A percentile compares a stretch with the other conserved stretches of the same genome.
Conservation (phyloP, 2,797 vertebrate genomes). For the Rhinella marina region DNA sequence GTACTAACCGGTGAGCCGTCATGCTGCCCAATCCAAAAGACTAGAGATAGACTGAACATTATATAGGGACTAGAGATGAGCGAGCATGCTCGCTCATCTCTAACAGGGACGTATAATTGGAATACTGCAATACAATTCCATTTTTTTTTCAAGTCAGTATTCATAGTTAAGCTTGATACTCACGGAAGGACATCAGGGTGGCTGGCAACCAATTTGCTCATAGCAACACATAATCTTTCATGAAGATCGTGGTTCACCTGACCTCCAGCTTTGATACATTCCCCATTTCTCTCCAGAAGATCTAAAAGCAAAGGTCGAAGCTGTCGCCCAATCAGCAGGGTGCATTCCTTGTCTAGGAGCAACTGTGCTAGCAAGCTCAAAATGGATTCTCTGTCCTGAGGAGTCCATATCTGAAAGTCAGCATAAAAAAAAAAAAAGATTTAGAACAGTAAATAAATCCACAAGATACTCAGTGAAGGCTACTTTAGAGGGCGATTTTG, state of each 20-base stretch:
- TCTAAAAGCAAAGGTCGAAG: conserved; percentile 89
- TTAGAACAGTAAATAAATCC: no score
- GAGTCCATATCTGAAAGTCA: conserved; percentile 84
- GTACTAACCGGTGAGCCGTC: no score
- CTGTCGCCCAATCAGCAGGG: conserved; percentile 85
- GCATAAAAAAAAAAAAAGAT: background rate
- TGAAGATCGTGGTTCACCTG: conserved; percentile 91
- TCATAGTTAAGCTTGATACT: conserved; percentile 68
- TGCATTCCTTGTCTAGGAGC: conserved; percentile 91
- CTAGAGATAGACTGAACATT: no score
- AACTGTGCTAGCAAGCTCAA: conserved; percentile 84
- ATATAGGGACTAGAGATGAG: no score
- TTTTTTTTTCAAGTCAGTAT: background rate
- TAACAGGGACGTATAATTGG: no score
- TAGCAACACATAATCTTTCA: conserved; percentile 92
- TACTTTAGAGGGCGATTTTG: no score
- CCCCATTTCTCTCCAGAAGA: conserved; percentile 90
- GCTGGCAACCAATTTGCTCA: conserved; percentile 87
- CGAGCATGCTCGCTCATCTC: no score
- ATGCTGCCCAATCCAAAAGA: no score
- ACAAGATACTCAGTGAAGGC: no score
- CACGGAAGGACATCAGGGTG: conserved; percentile 90
- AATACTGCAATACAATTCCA: background rate
- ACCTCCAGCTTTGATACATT: conserved; percentile 81
- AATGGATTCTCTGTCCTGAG: conserved; percentile 88